These are phyloP conservation scores for Phallusia fumigata DNA, from an alignment of 23 tunicate species.

Conservation along the genomic window DNA sequence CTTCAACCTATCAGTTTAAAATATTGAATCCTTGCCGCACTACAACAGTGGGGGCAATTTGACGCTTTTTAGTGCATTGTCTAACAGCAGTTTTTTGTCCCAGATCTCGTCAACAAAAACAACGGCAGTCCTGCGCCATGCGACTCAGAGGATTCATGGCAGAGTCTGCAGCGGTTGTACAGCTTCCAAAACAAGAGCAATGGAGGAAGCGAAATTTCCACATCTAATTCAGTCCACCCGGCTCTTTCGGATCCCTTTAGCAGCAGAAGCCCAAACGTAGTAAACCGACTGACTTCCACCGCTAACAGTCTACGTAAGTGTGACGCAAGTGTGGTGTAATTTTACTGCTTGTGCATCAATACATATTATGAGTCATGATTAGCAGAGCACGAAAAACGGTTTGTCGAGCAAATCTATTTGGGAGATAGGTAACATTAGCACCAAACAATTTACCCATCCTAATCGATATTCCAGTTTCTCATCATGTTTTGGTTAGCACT, in stretches of 20 bases:
- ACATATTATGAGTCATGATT: background rate
- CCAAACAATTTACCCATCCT: no score
- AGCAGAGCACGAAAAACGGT: background rate
- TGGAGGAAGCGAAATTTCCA: background rate
- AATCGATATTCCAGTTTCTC: no score
- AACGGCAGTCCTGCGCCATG: constrained; percentile 29
- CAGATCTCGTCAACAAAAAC: constrained; percentile 1
- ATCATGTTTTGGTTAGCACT: no score
- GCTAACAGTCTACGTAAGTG: background rate
- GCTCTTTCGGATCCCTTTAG: background rate
- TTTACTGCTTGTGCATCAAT: background rate
- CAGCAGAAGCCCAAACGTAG: background rate
- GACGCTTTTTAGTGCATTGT: no score
- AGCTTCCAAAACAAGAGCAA: constrained; percentile 17
- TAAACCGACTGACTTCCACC: background rate
- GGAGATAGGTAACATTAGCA: no score
- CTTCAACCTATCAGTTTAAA: no score
- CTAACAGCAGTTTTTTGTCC: background rate
- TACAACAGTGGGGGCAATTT: no score
- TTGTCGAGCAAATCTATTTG: background rate
- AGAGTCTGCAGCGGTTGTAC: constrained; percentile 43
- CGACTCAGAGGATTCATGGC: constrained; percentile 88
- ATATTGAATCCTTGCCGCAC: no score
- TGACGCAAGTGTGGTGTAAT: background rate
- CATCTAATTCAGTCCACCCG: background rate